These are phyloP conservation scores for Graptemys geographica DNA, from an alignment of 2,797 vertebrate species.

Conservation along the genomic window DNA sequence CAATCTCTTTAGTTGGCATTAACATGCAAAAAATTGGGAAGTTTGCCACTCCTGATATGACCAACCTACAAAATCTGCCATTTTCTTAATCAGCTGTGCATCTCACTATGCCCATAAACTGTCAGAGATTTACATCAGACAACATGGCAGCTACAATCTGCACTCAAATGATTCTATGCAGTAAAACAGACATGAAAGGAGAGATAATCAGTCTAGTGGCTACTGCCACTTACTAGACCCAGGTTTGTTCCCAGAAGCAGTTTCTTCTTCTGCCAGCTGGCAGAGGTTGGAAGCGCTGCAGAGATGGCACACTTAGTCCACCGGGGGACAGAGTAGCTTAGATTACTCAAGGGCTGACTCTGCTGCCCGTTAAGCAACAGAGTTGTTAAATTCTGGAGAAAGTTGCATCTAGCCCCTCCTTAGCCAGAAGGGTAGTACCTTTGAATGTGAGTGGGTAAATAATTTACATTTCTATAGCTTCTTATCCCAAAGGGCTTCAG, in stretches of 20 bases:
- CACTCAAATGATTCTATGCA: not conserved
- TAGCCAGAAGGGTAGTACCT: slow-evolving; percentile 65
- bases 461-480: slow-evolving; percentile 70
- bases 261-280: not conserved
- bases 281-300: not conserved
- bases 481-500: slow-evolving; percentile 45
- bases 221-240: not conserved
- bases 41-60: not conserved
- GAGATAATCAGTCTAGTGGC: not conserved
- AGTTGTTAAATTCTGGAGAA: not conserved
- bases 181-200: not conserved
- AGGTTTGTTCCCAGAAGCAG: not conserved
- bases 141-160: not conserved
- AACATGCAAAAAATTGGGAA: not conserved
- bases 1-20: not conserved
- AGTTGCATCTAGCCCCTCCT: not conserved
- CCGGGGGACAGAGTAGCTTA: not conserved
- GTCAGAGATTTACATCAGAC: rapidly evolving
- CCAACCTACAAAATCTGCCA: not conserved
- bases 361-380: not conserved
- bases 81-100: not conserved
- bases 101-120: not conserved
- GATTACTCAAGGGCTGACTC: not conserved
- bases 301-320: not conserved
- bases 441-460: slow-evolving; percentile 53